Evolutionary conservation across 2,797 vertebrate genomes (phyloP), one percentile per base, ranked within the genome.

Genomic region (Pantherophis alleghaniensis): DNA sequence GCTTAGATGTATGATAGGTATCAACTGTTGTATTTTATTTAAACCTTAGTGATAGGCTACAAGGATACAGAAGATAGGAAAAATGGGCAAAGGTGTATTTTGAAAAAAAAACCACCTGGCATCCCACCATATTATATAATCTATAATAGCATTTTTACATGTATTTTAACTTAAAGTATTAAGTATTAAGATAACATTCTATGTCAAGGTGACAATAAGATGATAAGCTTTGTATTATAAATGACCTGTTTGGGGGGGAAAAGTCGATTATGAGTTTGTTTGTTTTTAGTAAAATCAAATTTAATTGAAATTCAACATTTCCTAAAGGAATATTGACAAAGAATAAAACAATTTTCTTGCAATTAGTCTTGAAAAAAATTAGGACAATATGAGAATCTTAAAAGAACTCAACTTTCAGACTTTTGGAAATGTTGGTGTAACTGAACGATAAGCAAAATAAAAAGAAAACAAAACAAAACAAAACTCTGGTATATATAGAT

Each of bases 1-100:
- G 0, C 94, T 83, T 90, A 9, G 61, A 92, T 79, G 93, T 14
- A 91, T 1, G 56, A 92, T 60, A 2, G 0, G 5, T 42, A 51
- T 1, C 32, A 88, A 28, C n/a, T 91, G 24, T 89, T 5, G 6
- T 69, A 26, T 14, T 56, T 87, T 92, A 42, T 53, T 90, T 37
- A 3, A 9, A n/a, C 6, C 59, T 74, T 37, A 56, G 0, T 0
- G 0, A 11, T 69, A 4, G 89, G 32, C 0, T 95, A 91, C 22
- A 92, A 2, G 1, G 87, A 42, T 55, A n/a, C 26, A 4, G 37
- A 89, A 60, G 93, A 86, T 86, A 42, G 0, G 69, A 56, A 60
- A 42, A 0, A 5, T 3, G 66, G 7, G 3, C 55, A 56, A 86
- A 79, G 42, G 14, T 0, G 6, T 7, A 63, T 55, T 57, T 57